A percentile compares a stretch with the other conserved stretches of the same genome.
Evolutionary conservation across 1,140 invertebrate species (phyloP).

Genomic region (Phocides pigmalion): DNA sequence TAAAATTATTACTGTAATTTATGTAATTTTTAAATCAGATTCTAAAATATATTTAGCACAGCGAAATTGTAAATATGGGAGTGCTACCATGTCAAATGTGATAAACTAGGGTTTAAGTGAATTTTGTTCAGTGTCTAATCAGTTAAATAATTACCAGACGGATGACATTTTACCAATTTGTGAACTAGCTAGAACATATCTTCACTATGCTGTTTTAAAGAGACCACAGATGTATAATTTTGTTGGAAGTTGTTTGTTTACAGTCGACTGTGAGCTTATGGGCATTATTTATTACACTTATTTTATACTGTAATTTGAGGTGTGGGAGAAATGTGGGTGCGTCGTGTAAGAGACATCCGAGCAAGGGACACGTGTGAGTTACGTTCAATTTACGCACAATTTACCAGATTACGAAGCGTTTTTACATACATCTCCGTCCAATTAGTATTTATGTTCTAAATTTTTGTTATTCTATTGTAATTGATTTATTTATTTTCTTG

Average conservation of each 20-base stretch:
- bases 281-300: constrained; percentile 70
- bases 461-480: too few species aligned
- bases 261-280: constrained; percentile 59
- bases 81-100: constrained; percentile 79
- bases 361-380: constrained; percentile 37
- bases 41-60: constrained; percentile 70
- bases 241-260: constrained; percentile 34
- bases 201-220: constrained; percentile 14
- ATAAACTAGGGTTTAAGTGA: constrained; percentile 76
- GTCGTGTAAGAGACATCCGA: constrained; percentile 27
- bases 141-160: constrained; percentile 38
- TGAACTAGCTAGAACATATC: constrained; percentile 40
- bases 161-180: constrained; percentile 44
- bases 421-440: constrained; percentile 67
- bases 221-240: constrained; percentile 33
- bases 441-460: constrained; percentile 40
- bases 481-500: not conserved
- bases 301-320: constrained; percentile 45
- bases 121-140: constrained; percentile 49
- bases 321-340: constrained; percentile 40
- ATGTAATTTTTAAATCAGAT: constrained; percentile 68
- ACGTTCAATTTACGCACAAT: constrained; percentile 61
- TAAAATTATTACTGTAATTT: constrained; percentile 61
- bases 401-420: constrained; percentile 56
- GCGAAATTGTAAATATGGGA: constrained; percentile 68